Evolutionary conservation across 2,888 invertebrate genomes (phyloP).

Genomic region (Drosophila subsilvestris): DNA sequence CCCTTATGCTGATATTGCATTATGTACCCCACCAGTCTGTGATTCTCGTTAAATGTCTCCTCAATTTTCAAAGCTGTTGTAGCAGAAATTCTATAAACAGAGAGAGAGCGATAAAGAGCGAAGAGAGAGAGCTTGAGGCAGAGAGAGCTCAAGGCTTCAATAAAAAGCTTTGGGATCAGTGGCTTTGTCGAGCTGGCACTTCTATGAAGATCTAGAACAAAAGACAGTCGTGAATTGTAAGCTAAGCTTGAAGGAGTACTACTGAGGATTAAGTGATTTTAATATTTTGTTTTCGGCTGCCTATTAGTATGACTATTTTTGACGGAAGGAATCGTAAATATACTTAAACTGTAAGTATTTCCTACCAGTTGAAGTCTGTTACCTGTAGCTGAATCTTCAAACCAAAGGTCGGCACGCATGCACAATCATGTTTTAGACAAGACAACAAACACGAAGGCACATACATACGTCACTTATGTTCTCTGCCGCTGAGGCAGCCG

Average conservation of each 20-base stretch:
- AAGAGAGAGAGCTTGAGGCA: neutral
- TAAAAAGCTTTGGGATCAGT: neutral
- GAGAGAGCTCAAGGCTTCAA: neutral
- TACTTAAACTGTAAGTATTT: neutral
- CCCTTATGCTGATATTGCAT: neutral
- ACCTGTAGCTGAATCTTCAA: too few species aligned
- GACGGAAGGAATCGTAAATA: too few species aligned
- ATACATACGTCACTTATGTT: too few species aligned
- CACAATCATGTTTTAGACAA: too few species aligned
- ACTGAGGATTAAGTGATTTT: neutral
- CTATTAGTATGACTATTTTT: too few species aligned
- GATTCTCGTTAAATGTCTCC: neutral
- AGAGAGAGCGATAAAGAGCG: neutral
- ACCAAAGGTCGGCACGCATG: too few species aligned
- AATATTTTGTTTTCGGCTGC: neutral
- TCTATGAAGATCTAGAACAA: neutral
- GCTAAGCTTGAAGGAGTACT: neutral
- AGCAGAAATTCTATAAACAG: neutral
- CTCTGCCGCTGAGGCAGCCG: too few species aligned
- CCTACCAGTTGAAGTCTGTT: neutral
- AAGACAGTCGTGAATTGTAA: neutral
- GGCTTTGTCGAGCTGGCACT: neutral
- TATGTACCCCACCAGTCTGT: neutral
- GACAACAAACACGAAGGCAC: too few species aligned
- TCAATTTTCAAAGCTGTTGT: neutral